Base-by-base conservation (phyloP, 1,140 invertebrate genomes). In the Papilio xuthus region DNA sequence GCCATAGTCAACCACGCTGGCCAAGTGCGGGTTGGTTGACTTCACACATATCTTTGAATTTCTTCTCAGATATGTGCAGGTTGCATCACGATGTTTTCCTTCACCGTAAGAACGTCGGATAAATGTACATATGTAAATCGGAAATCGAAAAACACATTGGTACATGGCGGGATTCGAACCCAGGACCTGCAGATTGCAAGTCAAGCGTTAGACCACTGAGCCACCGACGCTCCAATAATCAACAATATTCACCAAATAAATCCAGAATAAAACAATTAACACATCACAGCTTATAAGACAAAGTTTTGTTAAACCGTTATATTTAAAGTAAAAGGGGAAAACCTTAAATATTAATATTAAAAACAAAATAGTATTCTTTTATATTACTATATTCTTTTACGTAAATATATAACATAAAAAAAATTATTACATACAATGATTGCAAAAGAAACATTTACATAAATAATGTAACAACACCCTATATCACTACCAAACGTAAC, bases 171-270 rank as follows among this genome's bases (percentile, higher is more conserved):
- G n/a, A n/a, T n/a, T n/a, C n/a, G n/a, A n/a, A n/a, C n/a, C n/a
- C n/a, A n/a, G n/a, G n/a, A n/a, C n/a, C n/a, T n/a, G n/a, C n/a
- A n/a, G n/a, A n/a, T n/a, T n/a, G n/a, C n/a, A n/a, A n/a, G n/a
- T n/a, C n/a, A n/a, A n/a, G n/a, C n/a, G n/a, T n/a, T n/a, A n/a
- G n/a, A n/a, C n/a, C n/a, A n/a, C n/a, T n/a, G n/a, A n/a, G n/a
- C n/a, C n/a, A n/a, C n/a, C n/a, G n/a, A n/a, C n/a, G n/a, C n/a
- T n/a, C n/a, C n/a, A n/a, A n/a, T n/a, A n/a, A n/a, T 76, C 32
- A 76, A 63, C 74, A 75, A 47, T 73, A 28, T 50, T 7, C 26
- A 67, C 60, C 60, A 4, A 67, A 6, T 67, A 2, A 13, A 67
- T 18, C n/a, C 23, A 60, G 10, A 15, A 67, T 67, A 15, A 8